These are phyloP conservation scores for Drosophila lini DNA, from an alignment of 1,140 invertebrate genomes.

Conservation along the genomic window DNA sequence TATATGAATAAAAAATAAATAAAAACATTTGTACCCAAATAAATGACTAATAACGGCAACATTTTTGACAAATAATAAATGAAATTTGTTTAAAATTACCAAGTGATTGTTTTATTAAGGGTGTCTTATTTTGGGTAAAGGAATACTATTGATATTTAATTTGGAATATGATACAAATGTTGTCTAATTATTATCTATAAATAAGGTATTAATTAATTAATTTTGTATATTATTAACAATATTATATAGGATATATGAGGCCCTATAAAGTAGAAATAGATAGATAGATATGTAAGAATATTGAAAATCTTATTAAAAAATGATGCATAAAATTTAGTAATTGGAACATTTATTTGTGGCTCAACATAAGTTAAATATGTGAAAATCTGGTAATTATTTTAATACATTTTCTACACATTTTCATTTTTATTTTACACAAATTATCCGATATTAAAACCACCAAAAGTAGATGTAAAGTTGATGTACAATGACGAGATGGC, in stretches of 20 bases:
- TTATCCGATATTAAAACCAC: not conserved
- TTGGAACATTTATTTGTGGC: not conserved
- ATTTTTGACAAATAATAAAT: slow-evolving; percentile 46
- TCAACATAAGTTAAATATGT: not conserved
- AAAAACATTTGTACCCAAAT: slow-evolving; percentile 48
- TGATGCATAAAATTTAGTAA: not conserved
- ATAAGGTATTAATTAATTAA: not conserved
- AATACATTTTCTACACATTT: not conserved
- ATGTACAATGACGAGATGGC: not conserved
- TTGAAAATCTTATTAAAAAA: too few relatives aligned
- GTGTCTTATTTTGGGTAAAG: not conserved
- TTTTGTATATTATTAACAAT: not conserved
- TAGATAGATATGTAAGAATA: too few relatives aligned
- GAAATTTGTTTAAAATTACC: slow-evolving; percentile 41
- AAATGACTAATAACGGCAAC: slow-evolving; percentile 53
- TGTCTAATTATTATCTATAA: not conserved
- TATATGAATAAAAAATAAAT: slow-evolving; percentile 37
- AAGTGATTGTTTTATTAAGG: not conserved
- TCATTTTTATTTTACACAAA: not conserved
- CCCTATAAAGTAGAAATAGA: too few relatives aligned
- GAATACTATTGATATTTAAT: not conserved
- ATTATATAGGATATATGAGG: not conserved
- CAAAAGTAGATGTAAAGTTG: not conserved
- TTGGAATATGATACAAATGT: not conserved
- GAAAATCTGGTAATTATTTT: not conserved